Base-by-base conservation (phyloP, 1,140 invertebrate species). In the Calliopsis andreniformis region DNA sequence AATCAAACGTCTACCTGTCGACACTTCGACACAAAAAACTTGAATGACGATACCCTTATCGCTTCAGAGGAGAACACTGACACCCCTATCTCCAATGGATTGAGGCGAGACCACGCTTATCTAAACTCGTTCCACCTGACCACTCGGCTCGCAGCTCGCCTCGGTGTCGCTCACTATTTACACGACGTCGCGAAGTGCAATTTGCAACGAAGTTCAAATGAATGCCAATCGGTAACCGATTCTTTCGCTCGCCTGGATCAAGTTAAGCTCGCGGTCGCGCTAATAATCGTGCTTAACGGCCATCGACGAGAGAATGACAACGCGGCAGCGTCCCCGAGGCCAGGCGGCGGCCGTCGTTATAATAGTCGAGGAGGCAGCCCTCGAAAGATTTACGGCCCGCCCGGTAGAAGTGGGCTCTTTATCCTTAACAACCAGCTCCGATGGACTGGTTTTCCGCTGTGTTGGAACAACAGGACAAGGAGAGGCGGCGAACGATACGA, bases 281-380 rank as follows among this genome's bases (percentile, higher is more conserved):
- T 89, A 90, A 90, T 87, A 89, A 89, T 89, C 86, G 78, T 78
- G 69, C 87, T 88, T 88, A 82, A 80, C 82, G 86, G 87, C 87
- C 86, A 84, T 88, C 88, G 87, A 75, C 78, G 62, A 75, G 64
- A 59, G 69, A 59, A 62, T 53, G 85, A 83, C 80, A 87, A 87
- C 81, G 80, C 71, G 79, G 73, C 58, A 25, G 67, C 67, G 47
- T 67, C 56, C 72, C 28, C 55, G 32, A 10, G 35, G 25, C 14
- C 51, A 28, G 18, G 39, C 12, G 10, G 56, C 64, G 75, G 45
- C 61, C 78, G 80, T 80, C 75, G 78, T 62, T 77, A 42, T 68
- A 82, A 82, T 45, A 67, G 51, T 20, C 53, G n/a, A 32, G 53
- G 20, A 16, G 63, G 42, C 66, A 51, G 55, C 43, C 82, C 75